Evolutionary conservation across 2,888 invertebrate species (phyloP), one percentile per base, ranked within the genome.

Genomic region (Crocallis elinguaria): DNA sequence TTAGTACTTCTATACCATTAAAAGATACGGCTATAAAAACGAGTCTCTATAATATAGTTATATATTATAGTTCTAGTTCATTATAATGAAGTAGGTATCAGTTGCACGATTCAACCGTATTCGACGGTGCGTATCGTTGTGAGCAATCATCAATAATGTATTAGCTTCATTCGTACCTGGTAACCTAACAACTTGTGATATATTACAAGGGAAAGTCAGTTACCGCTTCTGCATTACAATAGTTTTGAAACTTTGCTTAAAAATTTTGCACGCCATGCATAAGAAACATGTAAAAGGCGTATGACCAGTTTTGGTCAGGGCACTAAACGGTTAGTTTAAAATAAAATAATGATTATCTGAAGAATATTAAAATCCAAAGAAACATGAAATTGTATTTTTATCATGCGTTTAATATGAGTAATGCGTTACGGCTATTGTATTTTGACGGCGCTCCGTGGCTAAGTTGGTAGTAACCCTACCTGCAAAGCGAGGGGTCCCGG

Each of bases 131-230:
- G 67, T 58, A 43, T 49, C 60, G 56, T 57, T 64, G 67, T 67
- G 61, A 58, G 66, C 71, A 67, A 69, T 67, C 68, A 67, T 65
- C 68, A 71, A 73, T 75, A 70, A 75, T 74, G 69, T 71, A 72
- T 71, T 67, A 64, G 49, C 44, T 62, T 60, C 58, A 66, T 64
- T 53, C 51, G 62, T 46, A 52, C 59, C 59, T 35, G 58, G 46
- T 62, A 54, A 58, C 62, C 49, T 54, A 49, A 42, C 39, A 48
- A 33, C 29, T 36, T 51, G 35, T 57, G 51, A 55, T 48, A 30
- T 8, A 38, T 48, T 54, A 46, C 42, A 42, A 51, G 63, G 54
- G 59, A 64, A 64, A 64, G 61, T 60, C 44, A 35, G 27, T 38
- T 37, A 53, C 25, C 32, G 30, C 45, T 58, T 48, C 49, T 53